These are phyloP conservation scores for Triplophysa yarkandensis DNA, from an alignment of 2,797 vertebrate genomes.

Conservation along the genomic window DNA sequence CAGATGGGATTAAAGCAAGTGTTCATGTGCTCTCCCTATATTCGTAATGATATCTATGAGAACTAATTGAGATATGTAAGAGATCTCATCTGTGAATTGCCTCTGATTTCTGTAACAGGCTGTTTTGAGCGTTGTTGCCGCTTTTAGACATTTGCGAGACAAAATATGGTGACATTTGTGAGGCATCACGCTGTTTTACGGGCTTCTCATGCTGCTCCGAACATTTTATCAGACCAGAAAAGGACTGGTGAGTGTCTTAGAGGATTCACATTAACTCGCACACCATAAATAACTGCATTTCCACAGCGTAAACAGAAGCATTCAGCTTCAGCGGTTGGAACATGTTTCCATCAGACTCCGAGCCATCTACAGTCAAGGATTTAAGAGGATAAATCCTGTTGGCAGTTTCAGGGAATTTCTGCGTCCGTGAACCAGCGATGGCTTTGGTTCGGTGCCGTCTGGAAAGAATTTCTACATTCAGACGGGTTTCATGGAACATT, in stretches of 20 bases:
- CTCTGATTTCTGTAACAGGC: background rate
- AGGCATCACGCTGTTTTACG: conserved; percentile 55
- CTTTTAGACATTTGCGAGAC: conserved; percentile 36
- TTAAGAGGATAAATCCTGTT: conserved; percentile 30
- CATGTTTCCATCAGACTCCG: conserved; percentile 27
- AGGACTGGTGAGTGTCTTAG: conserved; percentile 27
- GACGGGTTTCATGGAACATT: background rate
- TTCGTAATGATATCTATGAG: too few species aligned
- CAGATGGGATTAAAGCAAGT: too few species aligned
- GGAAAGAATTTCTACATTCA: conserved; percentile 27
- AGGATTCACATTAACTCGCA: conserved; percentile 32
- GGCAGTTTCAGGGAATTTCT: background rate
- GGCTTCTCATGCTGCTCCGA: conserved; percentile 33
- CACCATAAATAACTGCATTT: conserved; percentile 44
- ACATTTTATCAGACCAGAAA: conserved; percentile 47
- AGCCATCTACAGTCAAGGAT: background rate
- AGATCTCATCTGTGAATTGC: too few species aligned
- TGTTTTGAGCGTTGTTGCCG: background rate
- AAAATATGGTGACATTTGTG: conserved; percentile 56
- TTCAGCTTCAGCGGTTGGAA: conserved; percentile 19
- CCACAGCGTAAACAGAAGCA: conserved; percentile 7
- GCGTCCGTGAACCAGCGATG: conserved; percentile 4
- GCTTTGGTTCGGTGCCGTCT: conserved; percentile 6
- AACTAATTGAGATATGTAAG: too few species aligned
- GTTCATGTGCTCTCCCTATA: too few species aligned